A percentile compares a stretch with the other conserved stretches of the same genome.
Conservation (phyloP, 2,113 vertebrate species). For the Brevimyrus niger region DNA sequence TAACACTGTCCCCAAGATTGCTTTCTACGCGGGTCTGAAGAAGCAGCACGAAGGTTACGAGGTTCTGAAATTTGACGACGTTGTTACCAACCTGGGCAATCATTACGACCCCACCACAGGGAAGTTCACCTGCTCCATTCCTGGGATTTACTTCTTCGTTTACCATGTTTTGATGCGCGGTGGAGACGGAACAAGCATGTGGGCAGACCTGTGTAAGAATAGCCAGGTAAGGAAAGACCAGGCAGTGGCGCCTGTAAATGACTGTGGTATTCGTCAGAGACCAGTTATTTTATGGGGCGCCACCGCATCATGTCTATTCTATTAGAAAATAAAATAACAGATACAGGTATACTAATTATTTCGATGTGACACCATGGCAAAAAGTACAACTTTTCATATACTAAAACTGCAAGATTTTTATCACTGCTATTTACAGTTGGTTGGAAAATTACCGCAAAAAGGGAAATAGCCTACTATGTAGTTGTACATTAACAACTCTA, state of each 20-base stretch:
- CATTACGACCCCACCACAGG: constrained; percentile 86
- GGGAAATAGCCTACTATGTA: not conserved
- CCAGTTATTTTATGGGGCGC: not conserved
- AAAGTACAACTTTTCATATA: not conserved
- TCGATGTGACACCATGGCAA: not conserved
- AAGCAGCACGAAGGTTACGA: constrained; percentile 94
- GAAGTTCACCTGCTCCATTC: constrained; percentile 93
- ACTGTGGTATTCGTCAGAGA: not conserved
- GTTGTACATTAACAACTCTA: not conserved
- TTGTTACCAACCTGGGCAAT: constrained; percentile 93
- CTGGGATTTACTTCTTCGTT: constrained; percentile 94
- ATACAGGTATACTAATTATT: not conserved
- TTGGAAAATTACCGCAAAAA: not conserved
- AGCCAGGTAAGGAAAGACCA: constrained; percentile 70
- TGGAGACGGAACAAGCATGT: constrained; percentile 90
- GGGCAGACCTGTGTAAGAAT: constrained; percentile 91
- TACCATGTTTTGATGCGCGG: constrained; percentile 92
- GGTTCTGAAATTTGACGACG: constrained; percentile 93
- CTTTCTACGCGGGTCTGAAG: constrained; percentile 94
- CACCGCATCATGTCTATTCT: not conserved
- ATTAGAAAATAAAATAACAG: not conserved
- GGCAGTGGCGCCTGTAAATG: not conserved
- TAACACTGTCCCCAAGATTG: constrained; percentile 89
- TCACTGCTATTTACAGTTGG: not conserved
- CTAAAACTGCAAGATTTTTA: not conserved